phyloP scores from a whole-genome alignment of 2,797 vertebrate species.

The Microctenopoma steveboyesi region DNA sequence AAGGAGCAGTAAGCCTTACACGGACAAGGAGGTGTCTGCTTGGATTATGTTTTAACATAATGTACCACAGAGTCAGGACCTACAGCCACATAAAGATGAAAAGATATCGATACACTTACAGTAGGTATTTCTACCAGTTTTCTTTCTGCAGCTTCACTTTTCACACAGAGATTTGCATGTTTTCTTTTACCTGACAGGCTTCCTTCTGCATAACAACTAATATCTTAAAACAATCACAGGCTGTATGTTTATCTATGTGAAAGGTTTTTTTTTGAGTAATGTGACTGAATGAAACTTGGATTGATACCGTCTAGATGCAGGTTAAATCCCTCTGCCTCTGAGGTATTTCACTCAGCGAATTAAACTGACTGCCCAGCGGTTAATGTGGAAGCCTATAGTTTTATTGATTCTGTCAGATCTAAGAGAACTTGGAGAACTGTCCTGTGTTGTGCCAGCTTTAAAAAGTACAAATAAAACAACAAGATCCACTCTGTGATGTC shows the following conservation, averaged over 20 bases:
- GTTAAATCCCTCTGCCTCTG: conserved; percentile 15
- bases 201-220: conserved; percentile 13
- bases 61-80: conserved; percentile 68
- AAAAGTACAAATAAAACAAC: background rate
- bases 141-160: conserved; percentile 16
- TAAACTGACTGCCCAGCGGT: conserved; percentile 13
- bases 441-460: background rate
- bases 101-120: conserved; percentile 63
- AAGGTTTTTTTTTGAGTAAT: conserved; percentile 16
- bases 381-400: conserved; percentile 2
- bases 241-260: conserved; percentile 18
- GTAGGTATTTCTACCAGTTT: conserved; percentile 63
- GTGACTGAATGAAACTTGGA: conserved; percentile 5
- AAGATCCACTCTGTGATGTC: conserved; percentile 1
- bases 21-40: conserved; percentile 16
- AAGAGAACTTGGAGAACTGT: background rate
- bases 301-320: conserved; percentile 2
- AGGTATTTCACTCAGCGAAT: conserved; percentile 14
- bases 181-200: conserved; percentile 12
- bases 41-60: conserved; percentile 46
- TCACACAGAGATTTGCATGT: background rate
- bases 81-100: conserved; percentile 66
- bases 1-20: conserved; percentile 45
- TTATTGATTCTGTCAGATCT: conserved; percentile 1
- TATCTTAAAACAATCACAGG: conserved; percentile 10